Evolutionary conservation across 2,797 vertebrate species (phyloP).

Genomic region (Nannoperca australis): DNA sequence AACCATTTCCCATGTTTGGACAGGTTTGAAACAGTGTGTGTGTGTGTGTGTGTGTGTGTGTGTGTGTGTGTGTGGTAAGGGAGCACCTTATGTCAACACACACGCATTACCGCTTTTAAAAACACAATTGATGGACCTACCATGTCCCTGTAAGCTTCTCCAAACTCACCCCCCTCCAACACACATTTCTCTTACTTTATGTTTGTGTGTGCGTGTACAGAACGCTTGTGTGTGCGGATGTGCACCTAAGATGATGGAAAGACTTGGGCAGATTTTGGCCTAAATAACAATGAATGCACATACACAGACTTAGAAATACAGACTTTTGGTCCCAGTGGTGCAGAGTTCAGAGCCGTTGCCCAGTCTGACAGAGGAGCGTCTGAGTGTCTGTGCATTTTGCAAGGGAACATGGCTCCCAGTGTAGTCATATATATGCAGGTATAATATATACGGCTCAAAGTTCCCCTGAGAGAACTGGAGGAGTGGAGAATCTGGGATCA

Average conservation of each 20-base stretch:
- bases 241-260: slow-evolving; percentile 51
- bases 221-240: neutral
- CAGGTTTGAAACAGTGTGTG: slow-evolving; percentile 11
- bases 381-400: slow-evolving; percentile 51
- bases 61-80: slow-evolving; percentile 14
- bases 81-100: slow-evolving; percentile 30
- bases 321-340: slow-evolving; percentile 34
- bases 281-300: slow-evolving; percentile 46
- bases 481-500: slow-evolving; percentile 37
- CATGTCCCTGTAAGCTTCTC: slow-evolving; percentile 37
- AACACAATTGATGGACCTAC: slow-evolving; percentile 58
- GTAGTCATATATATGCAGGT: slow-evolving; percentile 52
- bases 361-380: slow-evolving; percentile 51
- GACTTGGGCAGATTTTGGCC: slow-evolving; percentile 43
- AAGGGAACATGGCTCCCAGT: slow-evolving; percentile 59
- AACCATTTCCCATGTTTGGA: slow-evolving; percentile 40
- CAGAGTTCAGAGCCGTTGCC: slow-evolving; percentile 28
- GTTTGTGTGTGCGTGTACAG: neutral
- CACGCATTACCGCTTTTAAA: slow-evolving; percentile 25
- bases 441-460: slow-evolving; percentile 46
- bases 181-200: slow-evolving; percentile 11
- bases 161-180: slow-evolving; percentile 28
- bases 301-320: slow-evolving; percentile 3
- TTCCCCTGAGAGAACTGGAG: slow-evolving; percentile 28
- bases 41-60: slow-evolving; percentile 18